These are phyloP conservation scores for Drosophila atripex DNA, from an alignment of 2,888 invertebrate species.

Conservation along the genomic window DNA sequence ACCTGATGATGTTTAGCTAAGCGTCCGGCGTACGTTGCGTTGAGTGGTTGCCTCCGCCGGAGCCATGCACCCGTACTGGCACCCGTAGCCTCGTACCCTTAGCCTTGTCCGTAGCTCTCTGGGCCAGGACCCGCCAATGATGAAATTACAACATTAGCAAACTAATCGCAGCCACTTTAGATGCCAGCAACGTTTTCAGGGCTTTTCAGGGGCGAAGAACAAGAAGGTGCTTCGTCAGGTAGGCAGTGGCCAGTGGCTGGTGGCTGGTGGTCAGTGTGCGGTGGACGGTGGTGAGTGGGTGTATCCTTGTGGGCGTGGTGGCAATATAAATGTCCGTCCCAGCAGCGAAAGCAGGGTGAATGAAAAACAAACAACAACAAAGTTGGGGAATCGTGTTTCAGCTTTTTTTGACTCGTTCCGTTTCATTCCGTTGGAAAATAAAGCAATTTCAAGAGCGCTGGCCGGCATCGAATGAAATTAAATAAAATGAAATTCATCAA, in stretches of 20 bases:
- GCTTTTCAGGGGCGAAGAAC: slow-evolving; percentile 3
- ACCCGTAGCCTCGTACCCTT: slow-evolving; percentile 7
- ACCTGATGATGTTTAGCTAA: slow-evolving; percentile 77
- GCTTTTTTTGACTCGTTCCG: slow-evolving; percentile 10
- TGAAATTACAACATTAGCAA: slow-evolving; percentile 79
- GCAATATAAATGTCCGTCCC: slow-evolving; percentile 63
- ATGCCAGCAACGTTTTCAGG: slow-evolving; percentile 62
- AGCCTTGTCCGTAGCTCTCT: slow-evolving; percentile 4
- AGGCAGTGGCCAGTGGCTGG: background rate
- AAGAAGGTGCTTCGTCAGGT: slow-evolving; percentile 4
- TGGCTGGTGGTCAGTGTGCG: background rate
- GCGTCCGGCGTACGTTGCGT: slow-evolving; percentile 40
- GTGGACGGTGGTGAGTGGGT: background rate
- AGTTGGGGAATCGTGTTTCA: slow-evolving; percentile 61
- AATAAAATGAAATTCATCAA: slow-evolving; percentile 74
- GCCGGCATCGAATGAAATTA: slow-evolving; percentile 42
- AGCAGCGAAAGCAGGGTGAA: slow-evolving; percentile 28
- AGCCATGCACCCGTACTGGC: background rate
- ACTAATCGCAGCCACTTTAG: slow-evolving; percentile 78
- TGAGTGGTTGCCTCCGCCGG: slow-evolving; percentile 23
- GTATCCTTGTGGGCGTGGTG: slow-evolving; percentile 18
- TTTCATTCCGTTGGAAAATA: slow-evolving; percentile 48
- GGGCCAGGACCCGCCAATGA: slow-evolving; percentile 54
- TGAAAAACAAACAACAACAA: slow-evolving; percentile 56
- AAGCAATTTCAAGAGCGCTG: slow-evolving; percentile 65